Evolutionary conservation across 2,888 invertebrate genomes (phyloP).

Genomic region (Boloria euphrosyne): DNA sequence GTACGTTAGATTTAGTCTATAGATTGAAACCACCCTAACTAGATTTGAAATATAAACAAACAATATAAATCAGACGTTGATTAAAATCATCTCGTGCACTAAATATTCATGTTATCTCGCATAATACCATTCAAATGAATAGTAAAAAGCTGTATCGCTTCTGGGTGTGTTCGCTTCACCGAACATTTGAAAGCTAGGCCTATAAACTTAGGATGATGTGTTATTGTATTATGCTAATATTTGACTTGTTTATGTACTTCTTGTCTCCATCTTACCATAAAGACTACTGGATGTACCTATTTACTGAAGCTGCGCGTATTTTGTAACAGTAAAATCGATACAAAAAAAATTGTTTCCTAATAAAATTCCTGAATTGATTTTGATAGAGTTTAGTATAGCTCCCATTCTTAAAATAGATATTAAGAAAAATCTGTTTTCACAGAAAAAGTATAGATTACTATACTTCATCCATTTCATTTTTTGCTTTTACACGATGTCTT

Average conservation of each 20-base stretch:
- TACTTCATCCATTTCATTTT: no score
- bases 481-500: no score
- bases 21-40: not conserved
- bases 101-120: slow-evolving; percentile 47
- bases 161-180: slow-evolving; percentile 63
- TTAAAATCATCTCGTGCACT: slow-evolving; percentile 44
- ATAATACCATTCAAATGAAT: slow-evolving; percentile 66
- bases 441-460: no score
- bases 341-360: no score
- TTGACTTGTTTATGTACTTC: slow-evolving; percentile 45
- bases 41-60: slow-evolving; percentile 39
- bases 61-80: slow-evolving; percentile 44
- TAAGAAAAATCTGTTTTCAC: no score
- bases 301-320: not conserved
- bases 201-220: slow-evolving; percentile 49
- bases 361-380: no score
- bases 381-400: no score
- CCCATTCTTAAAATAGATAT: no score
- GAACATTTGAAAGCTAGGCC: slow-evolving; percentile 50
- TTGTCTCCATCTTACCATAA: slow-evolving; percentile 19
- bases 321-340: no score
- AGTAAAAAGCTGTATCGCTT: slow-evolving; percentile 62
- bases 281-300: not conserved
- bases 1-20: no score
- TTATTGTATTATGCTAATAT: slow-evolving; percentile 53